phyloP scores from a whole-genome alignment of 2,888 invertebrate genomes.

The Nineta flava region DNA sequence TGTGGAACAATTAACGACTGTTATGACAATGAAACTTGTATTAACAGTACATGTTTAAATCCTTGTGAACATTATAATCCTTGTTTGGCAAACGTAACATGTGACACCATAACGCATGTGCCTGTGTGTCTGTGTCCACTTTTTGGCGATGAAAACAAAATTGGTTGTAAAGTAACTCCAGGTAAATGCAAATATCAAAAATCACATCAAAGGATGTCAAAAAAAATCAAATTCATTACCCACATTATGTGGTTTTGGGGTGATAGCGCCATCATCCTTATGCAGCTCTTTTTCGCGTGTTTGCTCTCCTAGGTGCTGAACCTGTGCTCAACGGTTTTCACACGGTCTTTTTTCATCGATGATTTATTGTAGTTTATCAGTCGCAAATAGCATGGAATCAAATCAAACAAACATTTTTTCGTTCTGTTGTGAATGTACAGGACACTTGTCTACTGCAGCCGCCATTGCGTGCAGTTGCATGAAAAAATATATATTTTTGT shows the following conservation, averaged over 20 bases:
- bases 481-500: neutral
- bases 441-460: conserved; percentile 5
- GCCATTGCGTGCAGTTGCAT: conserved; percentile 8
- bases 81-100: conserved; percentile 28
- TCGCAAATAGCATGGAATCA: neutral
- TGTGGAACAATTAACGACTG: conserved; percentile 22
- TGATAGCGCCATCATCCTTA: neutral
- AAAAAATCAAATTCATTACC: too few species aligned
- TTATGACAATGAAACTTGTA: conserved; percentile 29
- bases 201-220: conserved; percentile 1
- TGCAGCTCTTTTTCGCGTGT: neutral
- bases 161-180: conserved; percentile 41
- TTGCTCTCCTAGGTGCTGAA: neutral
- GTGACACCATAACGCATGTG: conserved; percentile 34
- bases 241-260: neutral
- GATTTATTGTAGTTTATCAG: neutral
- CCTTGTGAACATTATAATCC: conserved; percentile 34
- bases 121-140: conserved; percentile 40
- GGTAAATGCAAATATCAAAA: conserved; percentile 30
- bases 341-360: conserved; percentile 1
- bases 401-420: neutral
- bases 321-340: neutral
- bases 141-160: conserved; percentile 23
- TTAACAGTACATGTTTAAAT: conserved; percentile 31
- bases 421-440: conserved; percentile 4